Evolutionary conservation across 2,888 invertebrate species (phyloP).

Genomic region (Nephrotoma guestfalica): DNA sequence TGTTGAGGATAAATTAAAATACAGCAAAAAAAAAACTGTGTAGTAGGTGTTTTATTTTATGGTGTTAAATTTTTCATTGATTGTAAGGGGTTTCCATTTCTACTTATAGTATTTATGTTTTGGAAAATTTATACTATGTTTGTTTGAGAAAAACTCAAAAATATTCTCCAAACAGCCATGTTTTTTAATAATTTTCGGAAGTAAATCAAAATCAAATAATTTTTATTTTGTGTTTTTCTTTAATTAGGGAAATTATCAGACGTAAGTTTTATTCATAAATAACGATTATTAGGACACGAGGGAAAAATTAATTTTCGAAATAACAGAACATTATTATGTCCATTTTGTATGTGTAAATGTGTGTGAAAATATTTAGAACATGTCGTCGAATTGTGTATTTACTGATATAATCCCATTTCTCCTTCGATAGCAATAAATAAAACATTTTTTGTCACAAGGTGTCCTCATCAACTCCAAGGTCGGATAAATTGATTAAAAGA

Average conservation of each 20-base stretch:
- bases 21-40: neutral
- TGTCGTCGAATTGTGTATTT: too few relatives aligned
- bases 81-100: neutral
- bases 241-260: neutral
- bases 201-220: neutral
- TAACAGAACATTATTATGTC: neutral
- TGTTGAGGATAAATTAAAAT: neutral
- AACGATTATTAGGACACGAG: neutral
- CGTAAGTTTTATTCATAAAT: neutral
- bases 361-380: neutral
- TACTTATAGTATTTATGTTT: neutral
- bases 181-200: neutral
- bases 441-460: too few relatives aligned
- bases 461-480: too few relatives aligned
- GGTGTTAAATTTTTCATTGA: neutral
- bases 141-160: neutral
- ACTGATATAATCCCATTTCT: too few relatives aligned
- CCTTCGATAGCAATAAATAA: too few relatives aligned
- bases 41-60: neutral
- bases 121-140: neutral
- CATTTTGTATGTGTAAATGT: neutral
- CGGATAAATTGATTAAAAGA: too few relatives aligned
- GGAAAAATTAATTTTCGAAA: neutral
- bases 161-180: neutral
- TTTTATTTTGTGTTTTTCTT: neutral